These are phyloP conservation scores for Drosophila robusta DNA, from an alignment of 2,888 invertebrate species.

Conservation along the genomic window DNA sequence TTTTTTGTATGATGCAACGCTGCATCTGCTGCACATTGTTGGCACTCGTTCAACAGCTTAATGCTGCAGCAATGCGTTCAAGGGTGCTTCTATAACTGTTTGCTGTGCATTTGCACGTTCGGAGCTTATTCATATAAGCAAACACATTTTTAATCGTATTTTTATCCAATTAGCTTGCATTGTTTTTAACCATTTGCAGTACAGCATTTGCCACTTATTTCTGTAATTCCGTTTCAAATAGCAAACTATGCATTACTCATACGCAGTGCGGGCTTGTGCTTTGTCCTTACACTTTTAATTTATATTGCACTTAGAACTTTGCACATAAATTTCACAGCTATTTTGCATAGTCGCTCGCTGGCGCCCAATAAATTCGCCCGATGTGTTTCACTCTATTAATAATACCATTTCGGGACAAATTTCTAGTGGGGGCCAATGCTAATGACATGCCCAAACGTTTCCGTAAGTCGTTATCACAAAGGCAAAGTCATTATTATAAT, in stretches of 20 bases:
- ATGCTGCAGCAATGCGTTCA: not conserved
- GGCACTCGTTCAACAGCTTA: not conserved
- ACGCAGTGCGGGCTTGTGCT: constrained; percentile 25
- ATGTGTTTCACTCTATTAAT: constrained; percentile 64
- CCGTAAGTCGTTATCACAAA: constrained; percentile 83
- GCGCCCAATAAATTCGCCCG: constrained; percentile 70
- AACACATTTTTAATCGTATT: not conserved
- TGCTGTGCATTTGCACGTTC: no score
- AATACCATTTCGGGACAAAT: constrained; percentile 71
- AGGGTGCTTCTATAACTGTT: no score
- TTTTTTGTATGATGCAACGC: not conserved
- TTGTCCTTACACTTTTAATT: constrained; percentile 59
- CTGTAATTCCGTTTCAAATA: constrained; percentile 18
- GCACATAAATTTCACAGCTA: constrained; percentile 68
- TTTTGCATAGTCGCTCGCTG: constrained; percentile 65
- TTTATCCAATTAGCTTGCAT: not conserved
- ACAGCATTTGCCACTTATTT: constrained; percentile 1
- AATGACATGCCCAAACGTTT: constrained; percentile 82
- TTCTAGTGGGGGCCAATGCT: constrained; percentile 65
- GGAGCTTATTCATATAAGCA: not conserved
- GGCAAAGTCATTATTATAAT: constrained; percentile 82
- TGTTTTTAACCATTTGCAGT: not conserved
- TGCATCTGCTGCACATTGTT: constrained; percentile 1
- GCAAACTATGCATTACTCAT: constrained; percentile 51
- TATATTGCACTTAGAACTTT: constrained; percentile 75